Conservation (phyloP, 2,113 vertebrate genomes). For the Cnemophilus loriae region DNA sequence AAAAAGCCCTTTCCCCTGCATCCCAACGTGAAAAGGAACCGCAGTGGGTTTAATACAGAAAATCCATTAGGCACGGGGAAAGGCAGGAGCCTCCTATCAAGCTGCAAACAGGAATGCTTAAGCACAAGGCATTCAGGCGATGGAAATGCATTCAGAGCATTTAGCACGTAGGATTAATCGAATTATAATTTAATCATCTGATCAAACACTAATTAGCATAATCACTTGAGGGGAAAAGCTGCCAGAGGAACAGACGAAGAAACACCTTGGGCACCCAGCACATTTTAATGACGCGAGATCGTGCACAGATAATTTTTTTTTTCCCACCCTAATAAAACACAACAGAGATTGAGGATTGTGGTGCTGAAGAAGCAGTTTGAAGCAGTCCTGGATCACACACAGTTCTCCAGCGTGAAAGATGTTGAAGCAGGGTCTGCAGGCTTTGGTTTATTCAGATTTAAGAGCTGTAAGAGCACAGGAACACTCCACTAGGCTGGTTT, state of each 20-base stretch:
- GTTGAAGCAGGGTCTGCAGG: neutral
- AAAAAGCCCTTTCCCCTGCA: neutral
- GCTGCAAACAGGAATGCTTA: constrained; percentile 23
- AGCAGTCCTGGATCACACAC: neutral
- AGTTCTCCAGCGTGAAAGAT: neutral
- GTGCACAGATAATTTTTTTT: neutral
- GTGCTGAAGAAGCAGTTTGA: neutral
- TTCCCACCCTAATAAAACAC: neutral
- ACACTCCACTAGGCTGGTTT: neutral
- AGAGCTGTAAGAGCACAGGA: neutral
- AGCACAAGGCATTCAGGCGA: constrained; percentile 70
- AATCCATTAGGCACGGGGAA: neutral
- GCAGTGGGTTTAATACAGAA: neutral
- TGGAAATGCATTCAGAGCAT: constrained; percentile 81
- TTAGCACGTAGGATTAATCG: constrained; percentile 84
- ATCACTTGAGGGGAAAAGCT: constrained; percentile 85
- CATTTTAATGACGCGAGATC: constrained; percentile 52
- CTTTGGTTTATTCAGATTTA: neutral
- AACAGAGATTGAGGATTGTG: neutral
- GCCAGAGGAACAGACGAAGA: constrained; percentile 77
- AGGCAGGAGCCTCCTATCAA: neutral
- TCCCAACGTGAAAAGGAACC: neutral
- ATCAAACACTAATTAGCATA: constrained; percentile 94
- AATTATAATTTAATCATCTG: constrained; percentile 94
- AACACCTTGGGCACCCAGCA: constrained; percentile 73